A percentile compares a stretch with the other conserved stretches of the same genome.
Conservation (phyloP, 2,113 vertebrate genomes). For the Sardina pilchardus region DNA sequence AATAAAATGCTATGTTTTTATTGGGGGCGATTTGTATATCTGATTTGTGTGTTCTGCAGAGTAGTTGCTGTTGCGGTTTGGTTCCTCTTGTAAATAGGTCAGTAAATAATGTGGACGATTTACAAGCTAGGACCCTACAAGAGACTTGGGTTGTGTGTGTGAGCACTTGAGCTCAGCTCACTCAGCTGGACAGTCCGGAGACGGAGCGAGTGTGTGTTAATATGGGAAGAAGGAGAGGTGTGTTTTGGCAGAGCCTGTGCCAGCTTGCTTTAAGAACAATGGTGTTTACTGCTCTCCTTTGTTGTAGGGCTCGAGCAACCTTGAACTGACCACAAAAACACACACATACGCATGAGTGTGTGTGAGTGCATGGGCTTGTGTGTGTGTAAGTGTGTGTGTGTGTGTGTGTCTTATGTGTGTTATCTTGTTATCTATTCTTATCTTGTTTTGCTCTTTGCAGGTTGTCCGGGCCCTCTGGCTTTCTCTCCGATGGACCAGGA, state of each 20-base stretch:
- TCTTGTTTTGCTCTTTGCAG: constrained; percentile 66
- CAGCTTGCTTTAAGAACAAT: not conserved
- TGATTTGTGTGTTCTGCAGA: not conserved
- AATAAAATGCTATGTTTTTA: constrained; percentile 20
- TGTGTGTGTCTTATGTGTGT: not conserved
- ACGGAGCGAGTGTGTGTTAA: not conserved
- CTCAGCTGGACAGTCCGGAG: not conserved
- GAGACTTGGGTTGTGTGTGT: not conserved
- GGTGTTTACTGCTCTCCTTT: not conserved
- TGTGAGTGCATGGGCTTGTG: not conserved
- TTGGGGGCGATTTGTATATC: not conserved
- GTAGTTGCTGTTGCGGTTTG: constrained; percentile 17
- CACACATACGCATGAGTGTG: constrained; percentile 1
- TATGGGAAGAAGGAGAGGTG: not conserved
- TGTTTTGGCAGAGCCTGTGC: not conserved
- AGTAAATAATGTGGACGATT: not conserved
- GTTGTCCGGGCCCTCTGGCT: constrained; percentile 86
- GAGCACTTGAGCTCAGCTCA: not conserved
- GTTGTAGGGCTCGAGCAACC: not conserved
- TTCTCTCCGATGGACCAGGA: constrained; percentile 91
- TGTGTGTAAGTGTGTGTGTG: constrained; percentile 19
- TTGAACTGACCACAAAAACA: not conserved
- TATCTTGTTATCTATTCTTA: not conserved
- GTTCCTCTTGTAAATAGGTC: not conserved
- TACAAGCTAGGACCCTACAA: not conserved